These are phyloP conservation scores for Phragmatobia fuliginosa DNA, from an alignment of 2,888 invertebrate genomes.

Conservation along the genomic window DNA sequence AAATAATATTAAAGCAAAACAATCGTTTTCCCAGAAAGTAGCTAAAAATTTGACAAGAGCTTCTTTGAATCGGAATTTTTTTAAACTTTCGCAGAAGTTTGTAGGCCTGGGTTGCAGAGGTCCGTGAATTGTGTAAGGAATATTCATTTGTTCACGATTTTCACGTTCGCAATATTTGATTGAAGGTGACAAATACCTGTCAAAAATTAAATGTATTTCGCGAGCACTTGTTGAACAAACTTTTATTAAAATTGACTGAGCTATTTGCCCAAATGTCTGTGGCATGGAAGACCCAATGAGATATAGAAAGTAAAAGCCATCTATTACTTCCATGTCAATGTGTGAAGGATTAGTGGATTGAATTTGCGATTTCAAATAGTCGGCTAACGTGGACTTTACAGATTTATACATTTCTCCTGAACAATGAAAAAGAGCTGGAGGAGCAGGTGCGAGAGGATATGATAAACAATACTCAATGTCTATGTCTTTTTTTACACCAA, in stretches of 20 bases:
- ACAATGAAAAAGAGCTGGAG: slow-evolving; percentile 20
- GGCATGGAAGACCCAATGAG: slow-evolving; percentile 28
- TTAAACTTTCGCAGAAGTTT: slow-evolving; percentile 50
- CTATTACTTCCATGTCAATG: slow-evolving; percentile 43
- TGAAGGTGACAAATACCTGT: slow-evolving; percentile 53
- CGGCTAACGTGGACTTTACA: slow-evolving; percentile 20
- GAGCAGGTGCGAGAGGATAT: slow-evolving; percentile 48
- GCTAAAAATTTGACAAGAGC: no score
- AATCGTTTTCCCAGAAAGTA: no score
- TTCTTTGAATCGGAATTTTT: no score
- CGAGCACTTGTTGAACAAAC: slow-evolving; percentile 24
- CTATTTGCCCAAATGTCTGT: slow-evolving; percentile 44
- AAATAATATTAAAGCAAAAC: no score
- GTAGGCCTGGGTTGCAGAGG: slow-evolving; percentile 50
- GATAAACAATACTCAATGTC: slow-evolving; percentile 53
- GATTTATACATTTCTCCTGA: slow-evolving; percentile 22
- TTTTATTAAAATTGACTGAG: slow-evolving; percentile 40
- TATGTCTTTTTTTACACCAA: slow-evolving; percentile 54
- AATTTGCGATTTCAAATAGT: slow-evolving; percentile 15
- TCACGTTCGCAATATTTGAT: no score
- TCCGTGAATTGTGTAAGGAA: slow-evolving; percentile 32
- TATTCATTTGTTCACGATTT: slow-evolving; percentile 53
- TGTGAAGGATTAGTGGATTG: slow-evolving; percentile 16
- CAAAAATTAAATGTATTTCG: slow-evolving; percentile 37
- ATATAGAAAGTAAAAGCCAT: slow-evolving; percentile 46